Conservation (phyloP, 2,888 invertebrate species). For the Scaptomyza flava region DNA sequence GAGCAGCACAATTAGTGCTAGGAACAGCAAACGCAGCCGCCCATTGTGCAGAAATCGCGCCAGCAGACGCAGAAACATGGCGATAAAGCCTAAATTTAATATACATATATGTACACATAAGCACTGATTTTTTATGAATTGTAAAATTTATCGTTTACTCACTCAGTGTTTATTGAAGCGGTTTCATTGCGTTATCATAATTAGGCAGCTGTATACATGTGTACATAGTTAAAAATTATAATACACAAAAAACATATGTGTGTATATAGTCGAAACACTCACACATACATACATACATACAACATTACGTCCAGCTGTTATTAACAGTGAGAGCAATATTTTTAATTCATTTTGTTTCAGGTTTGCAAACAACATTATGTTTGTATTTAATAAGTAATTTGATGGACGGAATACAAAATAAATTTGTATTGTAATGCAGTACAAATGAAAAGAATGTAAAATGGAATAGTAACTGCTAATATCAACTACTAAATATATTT, state of each 20-base stretch:
- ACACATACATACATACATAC: not conserved
- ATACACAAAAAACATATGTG: slow-evolving; percentile 1
- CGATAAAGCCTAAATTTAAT: slow-evolving; percentile 7
- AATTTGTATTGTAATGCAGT: no score
- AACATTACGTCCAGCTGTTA: not conserved
- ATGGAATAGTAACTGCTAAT: no score
- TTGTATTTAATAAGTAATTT: no score
- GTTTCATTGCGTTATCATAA: slow-evolving; percentile 28
- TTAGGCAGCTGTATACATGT: slow-evolving; percentile 3
- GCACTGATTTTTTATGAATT: not conserved
- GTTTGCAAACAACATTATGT: not conserved
- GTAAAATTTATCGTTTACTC: not conserved
- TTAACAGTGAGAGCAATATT: not conserved
- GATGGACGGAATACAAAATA: no score
- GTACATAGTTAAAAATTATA: not conserved
- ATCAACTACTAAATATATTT: no score
- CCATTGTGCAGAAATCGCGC: slow-evolving; percentile 57
- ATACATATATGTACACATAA: not conserved
- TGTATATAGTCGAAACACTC: not conserved
- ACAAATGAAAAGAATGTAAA: no score
- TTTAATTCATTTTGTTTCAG: not conserved
- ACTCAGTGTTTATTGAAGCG: slow-evolving; percentile 18
- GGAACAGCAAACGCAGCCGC: slow-evolving; percentile 72
- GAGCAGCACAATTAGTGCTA: slow-evolving; percentile 54
- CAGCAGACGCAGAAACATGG: slow-evolving; percentile 55